phyloP scores from a whole-genome alignment of 2,888 invertebrate species.

The Agonopterix heracliana region DNA sequence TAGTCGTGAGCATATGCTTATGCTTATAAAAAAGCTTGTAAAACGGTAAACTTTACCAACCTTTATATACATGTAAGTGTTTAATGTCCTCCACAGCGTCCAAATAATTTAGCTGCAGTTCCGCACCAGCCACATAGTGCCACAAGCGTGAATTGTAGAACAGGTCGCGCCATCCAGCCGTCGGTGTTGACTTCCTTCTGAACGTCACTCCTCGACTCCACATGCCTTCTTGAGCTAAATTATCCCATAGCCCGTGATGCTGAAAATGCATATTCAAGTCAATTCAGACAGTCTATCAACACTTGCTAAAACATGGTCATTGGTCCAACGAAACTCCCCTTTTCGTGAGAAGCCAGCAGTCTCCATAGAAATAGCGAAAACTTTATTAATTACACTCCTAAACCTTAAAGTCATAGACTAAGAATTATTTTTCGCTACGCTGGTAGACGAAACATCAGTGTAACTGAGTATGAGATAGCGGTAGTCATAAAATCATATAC shows the following conservation, averaged over 20 bases:
- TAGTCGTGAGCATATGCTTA: no score
- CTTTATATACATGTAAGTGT: conserved; percentile 32
- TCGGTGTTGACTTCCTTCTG: conserved; percentile 22
- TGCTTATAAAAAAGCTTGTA: background rate
- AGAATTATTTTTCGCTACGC: no score
- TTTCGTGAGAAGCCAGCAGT: no score
- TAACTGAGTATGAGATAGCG: no score
- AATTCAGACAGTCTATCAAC: background rate
- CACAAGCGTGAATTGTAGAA: conserved; percentile 33
- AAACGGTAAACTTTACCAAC: conserved; percentile 18
- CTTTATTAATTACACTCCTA: no score
- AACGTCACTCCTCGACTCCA: conserved; percentile 26
- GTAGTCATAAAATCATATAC: no score
- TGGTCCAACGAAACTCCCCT: no score
- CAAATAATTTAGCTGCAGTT: background rate
- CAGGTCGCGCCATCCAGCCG: conserved; percentile 19
- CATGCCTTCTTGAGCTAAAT: conserved; percentile 22
- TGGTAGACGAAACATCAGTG: no score
- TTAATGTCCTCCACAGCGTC: background rate
- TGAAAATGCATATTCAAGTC: conserved; percentile 7
- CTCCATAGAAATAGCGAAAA: no score
- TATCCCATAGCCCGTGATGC: conserved; percentile 25
- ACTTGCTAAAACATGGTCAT: background rate
- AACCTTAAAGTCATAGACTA: no score
- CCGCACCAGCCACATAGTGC: conserved; percentile 13